Evolutionary conservation across 2,888 invertebrate species (phyloP).

Genomic region (Lacanobia wlatinum): DNA sequence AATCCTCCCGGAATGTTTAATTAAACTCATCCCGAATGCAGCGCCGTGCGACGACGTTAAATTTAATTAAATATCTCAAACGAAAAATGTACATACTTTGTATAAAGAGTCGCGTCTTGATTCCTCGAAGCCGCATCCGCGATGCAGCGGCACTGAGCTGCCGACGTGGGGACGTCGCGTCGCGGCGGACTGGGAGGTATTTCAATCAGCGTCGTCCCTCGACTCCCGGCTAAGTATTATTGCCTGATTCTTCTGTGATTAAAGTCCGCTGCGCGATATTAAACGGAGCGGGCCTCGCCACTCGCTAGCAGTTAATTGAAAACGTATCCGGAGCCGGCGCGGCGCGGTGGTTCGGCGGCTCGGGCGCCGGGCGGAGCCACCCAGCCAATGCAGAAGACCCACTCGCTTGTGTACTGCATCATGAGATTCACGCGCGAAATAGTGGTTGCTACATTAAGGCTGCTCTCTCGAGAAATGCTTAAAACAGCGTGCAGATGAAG

Average conservation of each 20-base stretch:
- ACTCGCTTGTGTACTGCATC: not conserved
- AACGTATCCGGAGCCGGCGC: constrained; percentile 56
- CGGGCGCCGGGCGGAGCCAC: not conserved
- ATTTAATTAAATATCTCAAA: constrained; percentile 42
- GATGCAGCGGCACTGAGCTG: constrained; percentile 19
- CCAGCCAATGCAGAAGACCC: constrained; percentile 16
- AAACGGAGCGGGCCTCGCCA: constrained; percentile 49
- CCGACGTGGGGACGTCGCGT: not conserved
- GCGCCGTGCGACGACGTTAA: constrained; percentile 4
- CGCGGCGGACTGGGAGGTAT: constrained; percentile 45
- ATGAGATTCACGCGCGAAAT: no score
- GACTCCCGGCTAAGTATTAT: constrained; percentile 60
- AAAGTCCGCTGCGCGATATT: constrained; percentile 62
- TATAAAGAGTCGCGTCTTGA: constrained; percentile 11
- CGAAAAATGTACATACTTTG: constrained; percentile 21
- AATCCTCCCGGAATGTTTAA: constrained; percentile 38
- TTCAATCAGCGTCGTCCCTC: constrained; percentile 61
- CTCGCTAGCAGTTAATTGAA: constrained; percentile 61
- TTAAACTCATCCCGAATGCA: constrained; percentile 33
- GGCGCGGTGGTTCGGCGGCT: constrained; percentile 9
- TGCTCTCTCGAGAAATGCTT: no score
- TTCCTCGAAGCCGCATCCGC: constrained; percentile 8
- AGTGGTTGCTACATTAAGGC: no score
- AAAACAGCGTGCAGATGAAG: no score
- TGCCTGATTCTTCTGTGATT: constrained; percentile 63